Conservation (phyloP, 2,888 invertebrate species). For the Teinopalpus imperialis region DNA sequence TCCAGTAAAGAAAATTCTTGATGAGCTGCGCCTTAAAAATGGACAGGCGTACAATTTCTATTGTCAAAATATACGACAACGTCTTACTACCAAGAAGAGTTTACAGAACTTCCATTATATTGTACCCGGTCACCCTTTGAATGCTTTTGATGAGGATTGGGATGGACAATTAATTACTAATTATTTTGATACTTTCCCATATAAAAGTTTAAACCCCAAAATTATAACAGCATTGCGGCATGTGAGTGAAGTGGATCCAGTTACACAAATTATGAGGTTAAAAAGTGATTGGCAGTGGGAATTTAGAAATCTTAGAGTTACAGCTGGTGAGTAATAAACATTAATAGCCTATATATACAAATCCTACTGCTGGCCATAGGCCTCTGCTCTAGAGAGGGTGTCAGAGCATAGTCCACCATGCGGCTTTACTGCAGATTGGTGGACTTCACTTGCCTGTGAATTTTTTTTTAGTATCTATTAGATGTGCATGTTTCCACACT, state of each 20-base stretch:
- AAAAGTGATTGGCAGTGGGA: slow-evolving; percentile 53
- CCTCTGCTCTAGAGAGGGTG: no score
- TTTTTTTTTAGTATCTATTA: no score
- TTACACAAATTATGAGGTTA: slow-evolving; percentile 48
- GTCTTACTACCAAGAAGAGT: slow-evolving; percentile 30
- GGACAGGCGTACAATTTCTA: slow-evolving; percentile 48
- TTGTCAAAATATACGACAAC: slow-evolving; percentile 44
- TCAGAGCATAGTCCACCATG: no score
- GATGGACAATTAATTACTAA: slow-evolving; percentile 56
- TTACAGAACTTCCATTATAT: slow-evolving; percentile 40
- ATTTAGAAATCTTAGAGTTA: slow-evolving; percentile 31
- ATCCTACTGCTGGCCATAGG: no score
- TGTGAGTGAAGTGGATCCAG: slow-evolving; percentile 52
- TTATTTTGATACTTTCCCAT: slow-evolving; percentile 60
- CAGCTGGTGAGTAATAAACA: slow-evolving; percentile 43
- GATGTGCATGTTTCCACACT: no score
- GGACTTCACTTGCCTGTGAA: no score
- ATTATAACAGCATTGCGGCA: slow-evolving; percentile 49
- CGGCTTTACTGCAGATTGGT: no score
- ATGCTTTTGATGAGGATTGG: slow-evolving; percentile 58
- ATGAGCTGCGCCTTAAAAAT: slow-evolving; percentile 44
- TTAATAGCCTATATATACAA: no score
- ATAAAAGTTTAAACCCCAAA: slow-evolving; percentile 58
- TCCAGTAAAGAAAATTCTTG: slow-evolving; percentile 49
- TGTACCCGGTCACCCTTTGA: slow-evolving; percentile 53